These are phyloP conservation scores for Prunella himalayana DNA, from an alignment of 2,113 vertebrate species.

Conservation along the genomic window DNA sequence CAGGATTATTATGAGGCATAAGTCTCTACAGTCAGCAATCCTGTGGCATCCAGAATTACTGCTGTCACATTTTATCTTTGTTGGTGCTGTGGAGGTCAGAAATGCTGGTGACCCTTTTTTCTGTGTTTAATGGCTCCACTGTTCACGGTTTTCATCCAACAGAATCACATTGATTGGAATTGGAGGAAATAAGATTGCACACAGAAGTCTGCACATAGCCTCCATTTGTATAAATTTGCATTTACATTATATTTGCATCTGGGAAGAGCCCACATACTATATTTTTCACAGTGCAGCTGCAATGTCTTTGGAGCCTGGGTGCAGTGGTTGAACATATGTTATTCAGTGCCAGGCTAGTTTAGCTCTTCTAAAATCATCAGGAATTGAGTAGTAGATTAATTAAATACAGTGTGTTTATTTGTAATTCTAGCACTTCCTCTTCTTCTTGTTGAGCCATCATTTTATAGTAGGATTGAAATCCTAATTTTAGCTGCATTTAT, in stretches of 20 bases:
- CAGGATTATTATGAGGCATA: neutral
- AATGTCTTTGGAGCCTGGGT: neutral
- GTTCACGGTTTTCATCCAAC: neutral
- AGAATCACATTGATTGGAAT: constrained; percentile 3
- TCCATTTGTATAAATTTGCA: neutral
- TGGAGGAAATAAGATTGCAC: neutral
- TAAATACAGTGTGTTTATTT: neutral
- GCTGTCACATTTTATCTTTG: neutral
- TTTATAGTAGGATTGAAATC: neutral
- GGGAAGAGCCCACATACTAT: neutral
- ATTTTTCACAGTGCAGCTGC: constrained; percentile 19
- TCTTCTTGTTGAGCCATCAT: constrained; percentile 36
- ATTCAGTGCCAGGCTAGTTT: neutral
- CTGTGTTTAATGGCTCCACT: neutral
- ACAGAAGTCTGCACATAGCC: neutral
- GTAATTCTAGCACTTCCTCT: constrained; percentile 16
- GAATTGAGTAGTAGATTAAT: neutral
- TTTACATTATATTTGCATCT: constrained; percentile 22
- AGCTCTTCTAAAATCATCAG: neutral
- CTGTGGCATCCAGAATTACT: neutral
- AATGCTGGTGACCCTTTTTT: neutral
- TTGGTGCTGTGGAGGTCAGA: neutral
- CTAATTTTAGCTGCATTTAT: constrained; percentile 20
- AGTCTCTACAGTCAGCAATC: neutral
- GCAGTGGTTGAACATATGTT: neutral